These are phyloP conservation scores for Stramonita haemastoma DNA, from an alignment of 2,888 invertebrate genomes.

Conservation along the genomic window DNA sequence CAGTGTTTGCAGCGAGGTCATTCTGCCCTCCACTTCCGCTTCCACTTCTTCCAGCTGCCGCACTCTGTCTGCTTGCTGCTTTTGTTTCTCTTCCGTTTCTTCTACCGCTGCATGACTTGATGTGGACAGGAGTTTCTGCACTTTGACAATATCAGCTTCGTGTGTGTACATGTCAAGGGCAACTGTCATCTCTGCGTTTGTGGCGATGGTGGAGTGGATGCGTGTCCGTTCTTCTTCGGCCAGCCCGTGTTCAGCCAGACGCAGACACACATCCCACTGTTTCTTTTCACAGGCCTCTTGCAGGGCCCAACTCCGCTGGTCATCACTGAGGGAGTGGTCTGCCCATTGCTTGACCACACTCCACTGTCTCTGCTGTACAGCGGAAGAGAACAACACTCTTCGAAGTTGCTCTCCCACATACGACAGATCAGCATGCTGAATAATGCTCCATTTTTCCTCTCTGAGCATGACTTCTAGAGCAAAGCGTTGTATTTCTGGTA, in stretches of 20 bases:
- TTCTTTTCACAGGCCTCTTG: not conserved
- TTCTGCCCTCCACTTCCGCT: not conserved
- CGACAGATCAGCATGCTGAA: not conserved
- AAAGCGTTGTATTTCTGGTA: not conserved
- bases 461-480: not conserved
- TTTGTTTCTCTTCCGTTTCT: not conserved
- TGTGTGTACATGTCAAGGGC: not conserved
- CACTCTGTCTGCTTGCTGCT: not conserved
- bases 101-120: not conserved
- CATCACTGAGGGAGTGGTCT: conserved; percentile 7
- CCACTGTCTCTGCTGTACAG: not conserved
- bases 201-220: not conserved
- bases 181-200: not conserved
- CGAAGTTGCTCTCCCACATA: not conserved
- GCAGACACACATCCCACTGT: not conserved
- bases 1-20: not conserved
- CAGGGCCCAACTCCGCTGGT: conserved; percentile 3
- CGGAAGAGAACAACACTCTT: not conserved
- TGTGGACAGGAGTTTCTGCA: not conserved
- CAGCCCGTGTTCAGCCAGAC: not conserved
- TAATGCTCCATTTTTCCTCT: not conserved
- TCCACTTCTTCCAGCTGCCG: not conserved
- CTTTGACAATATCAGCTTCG: not conserved
- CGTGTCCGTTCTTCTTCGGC: not conserved
- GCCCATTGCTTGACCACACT: not conserved